Evolutionary conservation across 2,888 invertebrate species (phyloP).

Genomic region (Hecatera dysodea): DNA sequence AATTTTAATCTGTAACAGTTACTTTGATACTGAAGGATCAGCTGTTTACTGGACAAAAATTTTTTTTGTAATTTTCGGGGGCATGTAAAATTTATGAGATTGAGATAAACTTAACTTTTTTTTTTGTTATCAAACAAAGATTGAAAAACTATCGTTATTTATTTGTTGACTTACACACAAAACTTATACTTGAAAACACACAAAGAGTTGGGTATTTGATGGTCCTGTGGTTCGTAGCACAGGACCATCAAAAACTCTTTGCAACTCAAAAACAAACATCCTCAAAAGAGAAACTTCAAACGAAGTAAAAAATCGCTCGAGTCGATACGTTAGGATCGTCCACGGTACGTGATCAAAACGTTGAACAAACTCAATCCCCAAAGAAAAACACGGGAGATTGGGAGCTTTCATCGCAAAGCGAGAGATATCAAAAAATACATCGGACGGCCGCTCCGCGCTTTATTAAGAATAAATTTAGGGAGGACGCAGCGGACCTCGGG

Average conservation of each 20-base stretch:
- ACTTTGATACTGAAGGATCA: no score
- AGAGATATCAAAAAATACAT: slow-evolving; percentile 89
- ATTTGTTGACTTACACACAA: no score
- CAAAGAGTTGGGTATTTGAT: no score
- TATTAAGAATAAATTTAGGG: slow-evolving; percentile 91
- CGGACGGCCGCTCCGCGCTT: slow-evolving; percentile 86
- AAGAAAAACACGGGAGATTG: slow-evolving; percentile 81
- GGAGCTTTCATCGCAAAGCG: slow-evolving; percentile 83
- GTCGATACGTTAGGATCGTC: slow-evolving; percentile 54
- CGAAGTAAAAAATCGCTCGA: slow-evolving; percentile 55
- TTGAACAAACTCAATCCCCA: slow-evolving; percentile 72
- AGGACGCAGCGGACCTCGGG: slow-evolving; percentile 71
- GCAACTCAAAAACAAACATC: slow-evolving; percentile 48
- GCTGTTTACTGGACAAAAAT: no score
- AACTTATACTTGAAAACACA: no score
- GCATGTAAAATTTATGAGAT: no score
- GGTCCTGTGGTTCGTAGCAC: no score
- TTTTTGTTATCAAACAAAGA: no score
- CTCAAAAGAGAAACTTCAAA: slow-evolving; percentile 50
- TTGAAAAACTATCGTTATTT: no score
- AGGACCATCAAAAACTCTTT: slow-evolving; percentile 16
- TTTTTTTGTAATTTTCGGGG: no score
- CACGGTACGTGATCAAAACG: slow-evolving; percentile 69
- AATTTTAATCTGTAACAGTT: no score
- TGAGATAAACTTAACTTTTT: no score